A percentile compares a stretch with the other conserved stretches of the same genome.
phyloP scores from a whole-genome alignment of 2,797 vertebrate species.

The Iguana delicatissima region DNA sequence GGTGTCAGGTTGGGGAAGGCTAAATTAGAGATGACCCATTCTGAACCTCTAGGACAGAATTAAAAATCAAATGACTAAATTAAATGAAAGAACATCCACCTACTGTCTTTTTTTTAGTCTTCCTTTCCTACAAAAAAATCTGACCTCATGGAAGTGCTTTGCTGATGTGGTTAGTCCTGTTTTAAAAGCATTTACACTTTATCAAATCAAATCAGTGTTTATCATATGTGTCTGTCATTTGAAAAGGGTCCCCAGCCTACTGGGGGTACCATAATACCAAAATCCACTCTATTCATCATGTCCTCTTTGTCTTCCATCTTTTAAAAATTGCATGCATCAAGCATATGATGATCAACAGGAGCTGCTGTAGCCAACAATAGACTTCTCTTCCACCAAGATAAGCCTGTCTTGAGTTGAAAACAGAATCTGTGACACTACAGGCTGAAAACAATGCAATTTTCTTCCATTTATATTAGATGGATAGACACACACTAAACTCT shows the following conservation, averaged over 20 bases:
- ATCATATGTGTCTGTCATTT: neutral
- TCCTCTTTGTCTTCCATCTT: neutral
- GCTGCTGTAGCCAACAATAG: neutral
- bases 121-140: neutral
- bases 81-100: neutral
- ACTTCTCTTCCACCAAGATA: neutral
- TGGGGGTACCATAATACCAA: neutral
- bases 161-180: neutral
- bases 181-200: neutral
- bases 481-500: neutral
- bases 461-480: neutral
- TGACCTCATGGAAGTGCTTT: neutral
- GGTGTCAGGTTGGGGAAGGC: neutral
- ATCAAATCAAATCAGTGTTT: neutral
- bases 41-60: neutral
- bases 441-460: neutral
- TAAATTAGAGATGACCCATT: neutral
- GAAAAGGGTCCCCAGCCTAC: neutral
- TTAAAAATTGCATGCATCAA: neutral
- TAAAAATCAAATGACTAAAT: neutral
- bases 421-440: neutral
- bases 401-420: too few species aligned
- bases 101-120: neutral
- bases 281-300: neutral
- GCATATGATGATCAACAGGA: neutral